Evolutionary conservation across 2,113 vertebrate species (phyloP).

Genomic region (Thalassoma bifasciatum): DNA sequence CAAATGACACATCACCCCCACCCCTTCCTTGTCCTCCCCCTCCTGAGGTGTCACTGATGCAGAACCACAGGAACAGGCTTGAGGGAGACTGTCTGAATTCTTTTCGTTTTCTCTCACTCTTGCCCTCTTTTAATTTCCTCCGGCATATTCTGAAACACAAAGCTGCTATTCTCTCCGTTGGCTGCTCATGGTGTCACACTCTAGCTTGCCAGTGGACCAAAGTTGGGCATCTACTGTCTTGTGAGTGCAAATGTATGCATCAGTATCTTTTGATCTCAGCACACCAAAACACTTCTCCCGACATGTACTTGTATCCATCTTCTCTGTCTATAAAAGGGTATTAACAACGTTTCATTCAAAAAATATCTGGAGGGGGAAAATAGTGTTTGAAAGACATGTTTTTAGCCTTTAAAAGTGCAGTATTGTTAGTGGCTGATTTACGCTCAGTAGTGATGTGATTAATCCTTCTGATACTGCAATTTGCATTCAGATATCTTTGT

Average conservation of each 20-base stretch:
- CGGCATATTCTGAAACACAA: slow-evolving; percentile 65
- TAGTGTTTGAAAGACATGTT: background rate
- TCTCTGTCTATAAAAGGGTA: slow-evolving; percentile 21
- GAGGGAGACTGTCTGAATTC: slow-evolving; percentile 57
- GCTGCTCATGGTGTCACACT: slow-evolving; percentile 71
- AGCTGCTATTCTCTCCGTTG: slow-evolving; percentile 59
- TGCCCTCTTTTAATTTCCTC: slow-evolving; percentile 59
- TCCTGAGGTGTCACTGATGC: slow-evolving; percentile 62
- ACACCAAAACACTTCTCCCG: slow-evolving; percentile 35
- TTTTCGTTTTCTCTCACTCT: slow-evolving; percentile 51
- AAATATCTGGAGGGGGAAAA: background rate
- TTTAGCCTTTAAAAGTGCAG: no score
- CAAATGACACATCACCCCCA: slow-evolving; percentile 64
- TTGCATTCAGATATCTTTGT: no score
- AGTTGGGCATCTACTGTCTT: slow-evolving; percentile 60
- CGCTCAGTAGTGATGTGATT: no score
- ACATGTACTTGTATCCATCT: slow-evolving; percentile 35
- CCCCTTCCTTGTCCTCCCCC: slow-evolving; percentile 1
- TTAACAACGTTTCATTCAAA: slow-evolving; percentile 60
- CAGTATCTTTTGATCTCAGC: slow-evolving; percentile 58
- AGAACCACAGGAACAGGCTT: slow-evolving; percentile 74
- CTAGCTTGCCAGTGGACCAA: slow-evolving; percentile 63
- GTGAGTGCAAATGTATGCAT: slow-evolving; percentile 53
- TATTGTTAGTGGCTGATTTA: no score
- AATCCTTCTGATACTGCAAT: no score